A percentile compares a stretch with the other conserved stretches of the same genome.
These are phyloP conservation scores for Empidonax alnorum DNA, from an alignment of 2,113 vertebrate genomes.

Conservation along the genomic window DNA sequence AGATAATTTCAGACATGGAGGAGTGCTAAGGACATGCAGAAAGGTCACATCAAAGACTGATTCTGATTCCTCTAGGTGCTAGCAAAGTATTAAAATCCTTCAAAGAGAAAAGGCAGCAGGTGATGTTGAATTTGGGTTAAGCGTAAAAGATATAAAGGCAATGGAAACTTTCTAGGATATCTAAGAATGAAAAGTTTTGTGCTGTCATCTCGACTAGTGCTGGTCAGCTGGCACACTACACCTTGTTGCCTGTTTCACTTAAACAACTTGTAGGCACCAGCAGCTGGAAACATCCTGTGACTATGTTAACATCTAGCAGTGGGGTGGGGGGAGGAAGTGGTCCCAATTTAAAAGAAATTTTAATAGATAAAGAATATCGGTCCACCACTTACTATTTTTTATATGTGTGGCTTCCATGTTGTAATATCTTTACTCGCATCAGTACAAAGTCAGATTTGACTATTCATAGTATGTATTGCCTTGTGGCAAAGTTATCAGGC, in stretches of 20 bases:
- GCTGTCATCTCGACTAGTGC: background rate
- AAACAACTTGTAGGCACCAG: background rate
- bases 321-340: background rate
- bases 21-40: background rate
- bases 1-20: background rate
- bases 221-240: background rate
- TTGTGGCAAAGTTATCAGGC: background rate
- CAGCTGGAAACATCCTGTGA: background rate
- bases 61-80: background rate
- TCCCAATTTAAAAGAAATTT: background rate
- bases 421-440: background rate
- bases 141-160: background rate
- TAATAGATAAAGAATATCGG: background rate
- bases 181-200: background rate
- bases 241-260: background rate
- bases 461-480: background rate
- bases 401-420: background rate
- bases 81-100: background rate
- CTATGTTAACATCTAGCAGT: background rate
- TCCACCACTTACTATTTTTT: background rate
- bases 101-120: background rate
- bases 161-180: background rate
- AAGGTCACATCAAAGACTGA: background rate
- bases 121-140: background rate
- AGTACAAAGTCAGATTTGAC: background rate